These are phyloP conservation scores for Nephotettix cincticeps DNA, from an alignment of 1,140 invertebrate genomes.

Conservation along the genomic window DNA sequence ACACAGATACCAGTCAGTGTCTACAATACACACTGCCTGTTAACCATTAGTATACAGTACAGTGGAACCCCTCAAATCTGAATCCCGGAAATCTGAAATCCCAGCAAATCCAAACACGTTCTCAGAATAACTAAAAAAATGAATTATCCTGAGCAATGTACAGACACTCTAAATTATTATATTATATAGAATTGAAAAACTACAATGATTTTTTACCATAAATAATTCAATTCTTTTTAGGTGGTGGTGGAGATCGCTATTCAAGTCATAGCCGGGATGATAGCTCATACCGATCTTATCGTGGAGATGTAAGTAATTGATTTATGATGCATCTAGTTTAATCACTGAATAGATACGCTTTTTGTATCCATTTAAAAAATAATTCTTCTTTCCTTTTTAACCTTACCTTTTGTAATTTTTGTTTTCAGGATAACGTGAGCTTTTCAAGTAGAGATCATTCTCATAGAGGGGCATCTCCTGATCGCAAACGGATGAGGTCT, in stretches of 20 bases:
- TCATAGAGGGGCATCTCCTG: conserved; percentile 1
- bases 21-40: no score
- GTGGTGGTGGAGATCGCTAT: not conserved
- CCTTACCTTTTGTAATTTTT: no score
- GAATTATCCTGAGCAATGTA: not conserved
- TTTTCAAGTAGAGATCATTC: conserved; percentile 9
- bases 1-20: no score
- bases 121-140: no score
- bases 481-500: conserved; percentile 12
- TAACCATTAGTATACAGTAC: no score
- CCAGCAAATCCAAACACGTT: no score
- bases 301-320: conserved; percentile 4
- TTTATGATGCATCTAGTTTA: not conserved
- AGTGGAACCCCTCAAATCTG: no score
- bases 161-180: not conserved
- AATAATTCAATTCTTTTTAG: not conserved
- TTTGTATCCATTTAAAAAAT: not conserved
- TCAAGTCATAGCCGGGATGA: conserved; percentile 6
- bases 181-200: not conserved
- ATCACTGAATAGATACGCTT: not conserved
- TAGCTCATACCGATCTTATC: conserved; percentile 8
- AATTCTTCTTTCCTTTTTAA: not conserved
- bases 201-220: not conserved
- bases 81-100: no score
- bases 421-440: not conserved